phyloP scores from a whole-genome alignment of 64 coral and sea anemone genomes.

The Stylophora pistillata region DNA sequence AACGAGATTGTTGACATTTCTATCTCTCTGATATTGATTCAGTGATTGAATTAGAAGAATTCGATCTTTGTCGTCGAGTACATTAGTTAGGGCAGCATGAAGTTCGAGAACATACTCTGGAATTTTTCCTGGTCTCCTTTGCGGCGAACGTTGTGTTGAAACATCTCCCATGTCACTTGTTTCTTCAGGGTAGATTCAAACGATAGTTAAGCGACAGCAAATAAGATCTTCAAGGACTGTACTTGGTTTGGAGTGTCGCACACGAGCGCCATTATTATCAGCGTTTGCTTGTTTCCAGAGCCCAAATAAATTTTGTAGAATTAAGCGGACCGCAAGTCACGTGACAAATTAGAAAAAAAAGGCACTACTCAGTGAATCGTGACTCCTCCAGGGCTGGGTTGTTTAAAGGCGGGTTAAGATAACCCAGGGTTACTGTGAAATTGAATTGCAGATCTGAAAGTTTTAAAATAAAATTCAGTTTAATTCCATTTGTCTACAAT shows the following conservation, averaged over 20 bases:
- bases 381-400: too few species aligned
- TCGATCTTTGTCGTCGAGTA: constrained; percentile 69
- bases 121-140: constrained; percentile 65
- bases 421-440: too few species aligned
- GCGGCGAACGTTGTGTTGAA: constrained; percentile 17
- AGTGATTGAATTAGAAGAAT: constrained; percentile 78
- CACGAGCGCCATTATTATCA: background rate
- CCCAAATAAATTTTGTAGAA: constrained; percentile 31
- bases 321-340: background rate
- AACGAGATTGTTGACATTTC: constrained; percentile 66
- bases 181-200: background rate
- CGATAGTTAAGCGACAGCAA: background rate
- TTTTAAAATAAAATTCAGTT: too few species aligned
- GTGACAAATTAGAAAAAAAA: background rate
- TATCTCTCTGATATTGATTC: constrained; percentile 82
- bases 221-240: background rate
- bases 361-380: background rate
- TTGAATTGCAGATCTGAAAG: too few species aligned
- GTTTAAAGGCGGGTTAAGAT: too few species aligned
- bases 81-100: constrained; percentile 34
- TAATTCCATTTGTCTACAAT: too few species aligned
- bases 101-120: constrained; percentile 82
- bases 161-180: background rate
- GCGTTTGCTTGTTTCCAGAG: background rate
- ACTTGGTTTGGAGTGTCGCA: too few species aligned